Evolutionary conservation across 2,888 invertebrate species (phyloP).

Genomic region (Tenthredo notha): DNA sequence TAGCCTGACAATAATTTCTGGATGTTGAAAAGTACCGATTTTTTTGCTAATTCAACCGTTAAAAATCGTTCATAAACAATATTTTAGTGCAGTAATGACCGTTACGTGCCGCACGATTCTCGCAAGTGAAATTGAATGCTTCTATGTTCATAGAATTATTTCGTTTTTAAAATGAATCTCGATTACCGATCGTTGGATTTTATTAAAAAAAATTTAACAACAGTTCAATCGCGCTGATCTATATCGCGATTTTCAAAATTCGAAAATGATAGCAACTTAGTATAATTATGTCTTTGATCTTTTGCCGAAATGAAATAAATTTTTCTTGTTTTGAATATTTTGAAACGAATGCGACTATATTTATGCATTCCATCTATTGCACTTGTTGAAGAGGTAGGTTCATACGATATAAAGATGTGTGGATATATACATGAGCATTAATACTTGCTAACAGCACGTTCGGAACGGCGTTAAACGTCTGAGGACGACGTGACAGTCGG

Average conservation of each 20-base stretch:
- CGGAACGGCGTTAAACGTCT: conserved; percentile 45
- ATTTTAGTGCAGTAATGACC: neutral
- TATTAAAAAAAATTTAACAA: neutral
- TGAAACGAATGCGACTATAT: neutral
- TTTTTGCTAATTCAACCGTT: neutral
- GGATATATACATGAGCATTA: neutral
- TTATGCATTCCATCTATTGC: neutral
- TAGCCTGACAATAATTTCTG: neutral
- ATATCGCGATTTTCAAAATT: neutral
- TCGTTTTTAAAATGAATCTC: neutral
- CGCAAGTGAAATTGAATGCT: neutral
- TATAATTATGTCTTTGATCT: neutral
- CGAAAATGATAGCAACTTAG: neutral
- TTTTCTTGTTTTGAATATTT: neutral
- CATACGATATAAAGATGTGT: neutral
- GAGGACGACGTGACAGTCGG: conserved; percentile 50
- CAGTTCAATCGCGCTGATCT: neutral
- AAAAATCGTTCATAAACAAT: neutral
- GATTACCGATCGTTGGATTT: neutral
- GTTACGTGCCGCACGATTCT: neutral
- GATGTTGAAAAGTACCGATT: neutral
- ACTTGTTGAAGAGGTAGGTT: neutral
- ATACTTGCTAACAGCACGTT: neutral
- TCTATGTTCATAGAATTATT: neutral
- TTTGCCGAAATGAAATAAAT: neutral